A percentile compares a stretch with the other conserved stretches of the same genome.
Conservation (phyloP, 2,888 invertebrate species). For the Pandemis corylana region DNA sequence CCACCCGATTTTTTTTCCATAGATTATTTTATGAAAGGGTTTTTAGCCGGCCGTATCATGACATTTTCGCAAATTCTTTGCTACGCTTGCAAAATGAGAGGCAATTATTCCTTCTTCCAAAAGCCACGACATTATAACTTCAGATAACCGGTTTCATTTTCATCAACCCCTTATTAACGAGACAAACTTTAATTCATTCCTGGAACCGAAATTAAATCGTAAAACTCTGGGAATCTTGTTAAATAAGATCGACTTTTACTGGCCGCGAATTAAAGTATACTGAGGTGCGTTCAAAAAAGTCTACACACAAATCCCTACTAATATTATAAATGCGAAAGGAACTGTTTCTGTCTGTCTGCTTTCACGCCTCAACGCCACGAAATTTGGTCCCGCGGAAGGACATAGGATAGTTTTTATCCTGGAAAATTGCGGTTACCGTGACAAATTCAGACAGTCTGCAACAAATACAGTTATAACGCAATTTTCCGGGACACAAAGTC, state of each 20-base stretch:
- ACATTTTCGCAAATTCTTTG: background rate
- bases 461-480: too few relatives aligned
- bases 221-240: conserved; percentile 46
- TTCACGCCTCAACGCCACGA: too few relatives aligned
- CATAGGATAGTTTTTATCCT: too few relatives aligned
- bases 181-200: conserved; percentile 51
- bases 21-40: background rate
- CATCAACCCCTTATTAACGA: conserved; percentile 50
- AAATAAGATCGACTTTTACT: conserved; percentile 39
- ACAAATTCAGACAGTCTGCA: too few relatives aligned
- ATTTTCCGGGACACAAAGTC: too few relatives aligned
- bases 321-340: too few relatives aligned
- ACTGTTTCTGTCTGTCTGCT: too few relatives aligned
- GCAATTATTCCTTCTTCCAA: background rate
- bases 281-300: too few relatives aligned
- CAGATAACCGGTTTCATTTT: conserved; percentile 47
- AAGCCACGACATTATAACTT: conserved; percentile 23
- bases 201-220: conserved; percentile 51
- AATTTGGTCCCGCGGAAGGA: too few relatives aligned
- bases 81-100: conserved; percentile 16
- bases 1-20: background rate
- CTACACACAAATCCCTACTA: too few relatives aligned
- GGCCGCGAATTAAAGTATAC: conserved; percentile 42
- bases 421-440: too few relatives aligned
- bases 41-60: background rate